Base-by-base conservation (phyloP, 2,797 vertebrate genomes). In the Diceros bicornis region DNA sequence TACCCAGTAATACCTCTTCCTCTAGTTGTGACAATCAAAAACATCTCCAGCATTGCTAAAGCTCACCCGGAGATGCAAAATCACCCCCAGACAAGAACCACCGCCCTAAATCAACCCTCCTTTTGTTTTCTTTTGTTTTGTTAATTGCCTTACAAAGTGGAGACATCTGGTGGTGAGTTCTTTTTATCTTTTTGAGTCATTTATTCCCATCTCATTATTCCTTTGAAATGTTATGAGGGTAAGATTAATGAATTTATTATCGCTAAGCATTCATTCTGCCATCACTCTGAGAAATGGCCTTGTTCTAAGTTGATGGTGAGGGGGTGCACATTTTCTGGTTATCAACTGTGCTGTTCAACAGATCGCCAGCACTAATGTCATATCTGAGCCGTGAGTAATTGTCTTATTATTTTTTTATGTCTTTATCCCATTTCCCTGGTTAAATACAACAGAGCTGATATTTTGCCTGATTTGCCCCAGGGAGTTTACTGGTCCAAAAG, bases 91-190 rank as follows among this genome's bases (percentile, higher is more conserved):
- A 13, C 6, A 12, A 64, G 71, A 72, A 11, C 4, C 77, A 52
- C 25, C 12, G 27, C 21, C 37, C 34, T 71, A 41, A 52, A 7
- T 29, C 62, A 57, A 23, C 59, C 8, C 23, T 52, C 59, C 83
- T 55, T 79, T 55, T 52, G 34, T 37, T 9, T 69, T 12, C 21
- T 37, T 84, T 47, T 16, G 37, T 89, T 94, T 87, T 34, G 32
- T 95, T 94, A 96, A 91, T 96, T 96, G 72, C 44, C 20, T 90
- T 96, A 81, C 97, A 41, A 57, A 88, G 69, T 94, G 86, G 92
- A 96, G 96, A 96, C 96, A 94, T 89, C 92, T 52, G 25, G 88
- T 97, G 97, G 97, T 72, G 0, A 96, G 0, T 69, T 75, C 12
- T 62, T 92, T 92, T 83, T 71, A 18, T 77, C n/a, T 89, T 8